These are phyloP conservation scores for Isotomurus palustris DNA, from an alignment of 2,888 invertebrate species.

Conservation along the genomic window DNA sequence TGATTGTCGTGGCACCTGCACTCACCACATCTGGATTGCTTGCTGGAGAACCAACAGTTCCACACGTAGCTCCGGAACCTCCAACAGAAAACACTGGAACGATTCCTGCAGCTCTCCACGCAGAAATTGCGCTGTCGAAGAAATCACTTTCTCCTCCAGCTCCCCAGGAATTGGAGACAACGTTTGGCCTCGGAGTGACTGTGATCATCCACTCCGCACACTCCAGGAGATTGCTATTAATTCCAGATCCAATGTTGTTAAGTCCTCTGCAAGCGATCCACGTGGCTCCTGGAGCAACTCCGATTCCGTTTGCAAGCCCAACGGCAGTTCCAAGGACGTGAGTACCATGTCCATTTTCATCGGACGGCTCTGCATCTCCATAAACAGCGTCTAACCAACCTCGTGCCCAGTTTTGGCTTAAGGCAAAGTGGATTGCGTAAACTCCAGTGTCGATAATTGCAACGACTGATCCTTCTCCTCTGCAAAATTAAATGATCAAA, in stretches of 20 bases:
- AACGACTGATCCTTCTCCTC: not conserved
- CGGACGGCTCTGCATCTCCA: not conserved
- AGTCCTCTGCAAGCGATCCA: not conserved
- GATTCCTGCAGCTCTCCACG: not conserved
- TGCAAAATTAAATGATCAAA: no score
- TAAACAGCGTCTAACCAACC: slow-evolving; percentile 5
- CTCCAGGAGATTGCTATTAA: not conserved
- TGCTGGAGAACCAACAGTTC: slow-evolving; percentile 1
- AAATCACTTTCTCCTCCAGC: not conserved
- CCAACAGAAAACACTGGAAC: slow-evolving; percentile 6
- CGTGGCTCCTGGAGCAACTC: slow-evolving; percentile 4
- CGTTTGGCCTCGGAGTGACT: not conserved
- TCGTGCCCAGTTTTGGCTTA: not conserved
- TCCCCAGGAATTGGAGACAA: slow-evolving; percentile 7
- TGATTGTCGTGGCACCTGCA: not conserved
- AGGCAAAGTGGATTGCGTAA: not conserved
- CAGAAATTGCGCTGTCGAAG: not conserved
- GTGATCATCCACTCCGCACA: not conserved
- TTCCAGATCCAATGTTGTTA: not conserved
- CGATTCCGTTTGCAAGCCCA: not conserved
- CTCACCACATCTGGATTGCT: not conserved
- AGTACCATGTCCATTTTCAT: slow-evolving; percentile 6
- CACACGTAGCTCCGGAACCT: not conserved
- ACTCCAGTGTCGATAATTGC: slow-evolving; percentile 1
- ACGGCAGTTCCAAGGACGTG: not conserved